These are phyloP conservation scores for Pseudachorutes palmiensis DNA, from an alignment of 1,140 invertebrate species.

Conservation along the genomic window DNA sequence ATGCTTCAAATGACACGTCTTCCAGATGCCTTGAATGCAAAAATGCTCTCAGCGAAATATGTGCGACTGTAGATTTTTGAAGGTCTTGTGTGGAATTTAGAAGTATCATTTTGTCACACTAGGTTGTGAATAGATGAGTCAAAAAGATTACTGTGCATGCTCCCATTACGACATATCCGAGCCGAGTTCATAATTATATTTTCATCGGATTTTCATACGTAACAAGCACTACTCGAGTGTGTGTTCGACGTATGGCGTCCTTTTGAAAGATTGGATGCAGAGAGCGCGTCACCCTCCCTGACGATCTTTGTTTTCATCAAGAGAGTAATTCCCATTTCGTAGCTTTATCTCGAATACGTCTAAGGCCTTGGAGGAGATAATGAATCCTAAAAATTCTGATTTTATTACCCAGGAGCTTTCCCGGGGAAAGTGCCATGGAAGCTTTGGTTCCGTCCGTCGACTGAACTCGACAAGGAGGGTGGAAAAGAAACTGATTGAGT, in stretches of 20 bases:
- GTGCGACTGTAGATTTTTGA: no score
- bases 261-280: neutral
- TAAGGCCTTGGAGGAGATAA: slow-evolving; percentile 6
- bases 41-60: no score
- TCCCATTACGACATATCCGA: no score
- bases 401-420: neutral
- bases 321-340: neutral
- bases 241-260: no score
- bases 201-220: neutral
- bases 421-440: neutral
- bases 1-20: no score
- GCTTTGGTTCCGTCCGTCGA: neutral
- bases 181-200: neutral
- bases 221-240: no score
- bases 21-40: no score
- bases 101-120: no score
- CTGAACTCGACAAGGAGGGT: slow-evolving; percentile 17
- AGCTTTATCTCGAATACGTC: neutral
- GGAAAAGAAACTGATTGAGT: slow-evolving; percentile 27
- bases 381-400: slow-evolving; percentile 15
- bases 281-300: neutral
- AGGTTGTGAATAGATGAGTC: no score
- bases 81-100: no score
- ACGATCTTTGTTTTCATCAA: neutral
- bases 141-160: no score